Percentiles rank a stretch among this genome's conserved stretches.
Conservation (phyloP, 2,888 invertebrate species). For the Eudemis profundana region DNA sequence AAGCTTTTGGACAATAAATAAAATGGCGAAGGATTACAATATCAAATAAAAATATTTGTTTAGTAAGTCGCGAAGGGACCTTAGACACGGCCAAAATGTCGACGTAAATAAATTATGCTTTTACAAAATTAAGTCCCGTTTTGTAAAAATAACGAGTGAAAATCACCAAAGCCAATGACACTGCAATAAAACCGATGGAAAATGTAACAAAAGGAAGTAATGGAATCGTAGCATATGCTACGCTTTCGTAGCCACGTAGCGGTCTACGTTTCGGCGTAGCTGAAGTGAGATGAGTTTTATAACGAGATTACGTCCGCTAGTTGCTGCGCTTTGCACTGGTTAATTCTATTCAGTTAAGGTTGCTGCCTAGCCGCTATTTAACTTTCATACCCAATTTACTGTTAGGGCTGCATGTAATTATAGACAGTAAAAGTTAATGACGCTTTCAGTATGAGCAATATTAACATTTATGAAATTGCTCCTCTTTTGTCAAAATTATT, state of each 20-base stretch:
- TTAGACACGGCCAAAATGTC: too few species aligned
- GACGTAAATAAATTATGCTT: too few species aligned
- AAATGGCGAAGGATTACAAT: too few species aligned
- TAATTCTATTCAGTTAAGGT: background rate
- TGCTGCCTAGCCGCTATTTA: background rate
- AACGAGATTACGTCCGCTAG: conserved; percentile 1
- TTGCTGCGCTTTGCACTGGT: background rate
- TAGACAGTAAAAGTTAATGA: background rate
- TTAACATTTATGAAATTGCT: too few species aligned
- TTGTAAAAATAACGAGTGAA: too few species aligned
- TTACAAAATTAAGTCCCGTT: too few species aligned
- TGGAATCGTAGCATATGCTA: conserved; percentile 25
- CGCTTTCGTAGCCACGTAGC: conserved; percentile 9
- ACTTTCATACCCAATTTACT: background rate
- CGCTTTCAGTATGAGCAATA: background rate
- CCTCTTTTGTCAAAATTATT: too few species aligned
- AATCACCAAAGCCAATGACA: too few species aligned
- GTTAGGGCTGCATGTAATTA: too few species aligned
- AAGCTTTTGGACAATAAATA: too few species aligned
- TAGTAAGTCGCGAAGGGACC: too few species aligned
- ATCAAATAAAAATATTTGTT: too few species aligned
- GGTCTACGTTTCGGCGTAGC: conserved; percentile 4
- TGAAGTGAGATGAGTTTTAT: conserved; percentile 24
- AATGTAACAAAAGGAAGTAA: conserved; percentile 1
- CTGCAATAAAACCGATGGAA: background rate